phyloP scores from a whole-genome alignment of 2,113 vertebrate species.

The Hippolais icterina region DNA sequence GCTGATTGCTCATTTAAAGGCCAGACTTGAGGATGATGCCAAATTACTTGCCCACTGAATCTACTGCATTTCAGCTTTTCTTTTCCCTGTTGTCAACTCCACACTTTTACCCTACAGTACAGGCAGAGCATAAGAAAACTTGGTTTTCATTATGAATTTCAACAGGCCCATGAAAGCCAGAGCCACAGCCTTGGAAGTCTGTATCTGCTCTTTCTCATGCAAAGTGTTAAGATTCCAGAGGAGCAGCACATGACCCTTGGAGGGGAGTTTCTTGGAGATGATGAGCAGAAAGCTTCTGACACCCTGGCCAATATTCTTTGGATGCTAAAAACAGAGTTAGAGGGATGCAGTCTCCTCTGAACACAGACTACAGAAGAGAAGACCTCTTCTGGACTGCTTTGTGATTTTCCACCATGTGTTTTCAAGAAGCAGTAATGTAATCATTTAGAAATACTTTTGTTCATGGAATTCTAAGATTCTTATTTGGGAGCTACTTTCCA shows the following conservation, averaged over 20 bases:
- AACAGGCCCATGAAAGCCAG: not conserved
- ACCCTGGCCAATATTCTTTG: not conserved
- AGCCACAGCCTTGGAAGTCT: not conserved
- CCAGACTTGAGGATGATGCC: not conserved
- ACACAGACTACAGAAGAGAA: not conserved
- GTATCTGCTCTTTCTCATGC: conserved; percentile 32
- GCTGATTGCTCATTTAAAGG: not conserved
- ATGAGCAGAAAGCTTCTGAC: conserved; percentile 22
- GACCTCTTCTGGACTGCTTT: not conserved
- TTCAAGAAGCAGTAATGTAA: conserved; percentile 33
- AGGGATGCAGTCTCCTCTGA: not conserved
- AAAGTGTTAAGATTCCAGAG: not conserved
- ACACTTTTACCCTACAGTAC: not conserved
- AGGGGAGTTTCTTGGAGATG: not conserved
- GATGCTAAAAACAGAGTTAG: not conserved
- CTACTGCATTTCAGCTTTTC: not conserved
- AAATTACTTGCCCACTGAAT: not conserved
- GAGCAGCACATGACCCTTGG: not conserved
- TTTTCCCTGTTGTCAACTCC: conserved; percentile 14
- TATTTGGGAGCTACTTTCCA: conserved; percentile 19
- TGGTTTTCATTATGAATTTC: conserved; percentile 38
- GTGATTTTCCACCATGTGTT: conserved; percentile 42
- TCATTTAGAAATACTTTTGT: conserved; percentile 15
- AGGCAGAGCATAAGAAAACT: not conserved
- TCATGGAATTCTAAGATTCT: not conserved